Conservation (phyloP, 2,113 vertebrate genomes). For the Mormyrus lacerda region DNA sequence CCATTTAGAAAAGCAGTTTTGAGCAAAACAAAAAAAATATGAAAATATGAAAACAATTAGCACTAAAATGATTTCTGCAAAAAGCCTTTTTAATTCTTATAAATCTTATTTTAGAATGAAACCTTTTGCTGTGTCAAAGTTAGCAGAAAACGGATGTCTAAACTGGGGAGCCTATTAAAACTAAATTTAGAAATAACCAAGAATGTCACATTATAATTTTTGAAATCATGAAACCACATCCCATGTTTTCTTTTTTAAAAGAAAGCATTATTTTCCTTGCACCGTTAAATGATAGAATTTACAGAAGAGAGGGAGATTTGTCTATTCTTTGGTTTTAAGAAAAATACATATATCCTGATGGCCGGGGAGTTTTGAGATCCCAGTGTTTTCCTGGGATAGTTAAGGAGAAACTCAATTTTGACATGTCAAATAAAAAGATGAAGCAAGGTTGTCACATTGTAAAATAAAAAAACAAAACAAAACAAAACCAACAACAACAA, state of each 20-base stretch:
- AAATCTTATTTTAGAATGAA: neutral
- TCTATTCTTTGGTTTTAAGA: neutral
- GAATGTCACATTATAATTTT: neutral
- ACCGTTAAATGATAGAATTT: neutral
- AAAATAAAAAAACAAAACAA: slow-evolving; percentile 77
- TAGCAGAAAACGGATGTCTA: neutral
- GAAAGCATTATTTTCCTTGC: neutral
- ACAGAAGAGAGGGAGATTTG: neutral
- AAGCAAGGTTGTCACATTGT: slow-evolving; percentile 66
- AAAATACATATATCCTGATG: neutral
- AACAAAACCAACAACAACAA: slow-evolving; percentile 71
- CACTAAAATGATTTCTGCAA: slow-evolving; percentile 14
- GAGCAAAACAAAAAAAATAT: slow-evolving; percentile 30
- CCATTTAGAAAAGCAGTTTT: slow-evolving; percentile 50
- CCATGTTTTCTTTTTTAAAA: neutral
- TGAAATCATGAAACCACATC: neutral
- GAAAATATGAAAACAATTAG: slow-evolving; percentile 28
- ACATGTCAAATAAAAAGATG: slow-evolving; percentile 58
- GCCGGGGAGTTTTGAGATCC: neutral
- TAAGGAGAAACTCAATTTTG: slow-evolving; percentile 57
- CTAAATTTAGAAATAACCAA: neutral
- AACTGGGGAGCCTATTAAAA: neutral
- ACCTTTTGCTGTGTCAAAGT: neutral
- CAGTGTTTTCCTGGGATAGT: slow-evolving; percentile 21
- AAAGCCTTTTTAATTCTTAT: neutral